Evolutionary conservation across 2,113 vertebrate genomes (phyloP).

Genomic region (Amia ocellicauda): DNA sequence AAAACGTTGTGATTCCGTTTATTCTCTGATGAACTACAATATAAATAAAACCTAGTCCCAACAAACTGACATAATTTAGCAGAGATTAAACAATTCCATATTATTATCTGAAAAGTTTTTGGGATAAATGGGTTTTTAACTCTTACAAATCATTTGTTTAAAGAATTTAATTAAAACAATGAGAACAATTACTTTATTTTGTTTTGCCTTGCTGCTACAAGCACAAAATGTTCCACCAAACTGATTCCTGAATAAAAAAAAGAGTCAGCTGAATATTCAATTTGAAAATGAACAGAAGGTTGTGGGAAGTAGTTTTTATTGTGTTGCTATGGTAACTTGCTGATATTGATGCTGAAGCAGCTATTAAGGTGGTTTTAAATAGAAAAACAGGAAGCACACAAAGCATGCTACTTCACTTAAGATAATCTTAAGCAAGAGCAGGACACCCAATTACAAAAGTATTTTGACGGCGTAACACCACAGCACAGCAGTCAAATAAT

Average conservation of each 20-base stretch:
- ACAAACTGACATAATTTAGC: too few species aligned
- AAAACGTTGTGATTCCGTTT: too few species aligned
- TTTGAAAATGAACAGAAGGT: conserved; percentile 7
- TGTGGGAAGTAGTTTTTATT: conserved; percentile 18
- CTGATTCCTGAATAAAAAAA: not conserved
- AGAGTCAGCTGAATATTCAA: not conserved
- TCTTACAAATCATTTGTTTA: too few species aligned
- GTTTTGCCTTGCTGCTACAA: not conserved
- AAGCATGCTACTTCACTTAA: not conserved
- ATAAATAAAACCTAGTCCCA: too few species aligned
- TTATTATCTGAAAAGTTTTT: too few species aligned
- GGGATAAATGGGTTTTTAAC: too few species aligned
- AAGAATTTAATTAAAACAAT: too few species aligned
- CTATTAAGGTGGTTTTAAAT: conserved; percentile 6
- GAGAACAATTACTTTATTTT: not conserved
- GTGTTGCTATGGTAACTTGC: conserved; percentile 18
- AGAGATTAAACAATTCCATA: too few species aligned
- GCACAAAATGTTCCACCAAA: not conserved
- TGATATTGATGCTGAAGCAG: not conserved
- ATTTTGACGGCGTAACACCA: not conserved
- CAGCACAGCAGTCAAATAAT: not conserved
- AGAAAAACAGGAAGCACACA: conserved; percentile 1
- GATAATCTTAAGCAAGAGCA: not conserved
- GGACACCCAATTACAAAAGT: not conserved
- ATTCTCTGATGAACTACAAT: too few species aligned